These are phyloP conservation scores for Luperina testacea DNA, from an alignment of 2,888 invertebrate genomes.

Conservation along the genomic window DNA sequence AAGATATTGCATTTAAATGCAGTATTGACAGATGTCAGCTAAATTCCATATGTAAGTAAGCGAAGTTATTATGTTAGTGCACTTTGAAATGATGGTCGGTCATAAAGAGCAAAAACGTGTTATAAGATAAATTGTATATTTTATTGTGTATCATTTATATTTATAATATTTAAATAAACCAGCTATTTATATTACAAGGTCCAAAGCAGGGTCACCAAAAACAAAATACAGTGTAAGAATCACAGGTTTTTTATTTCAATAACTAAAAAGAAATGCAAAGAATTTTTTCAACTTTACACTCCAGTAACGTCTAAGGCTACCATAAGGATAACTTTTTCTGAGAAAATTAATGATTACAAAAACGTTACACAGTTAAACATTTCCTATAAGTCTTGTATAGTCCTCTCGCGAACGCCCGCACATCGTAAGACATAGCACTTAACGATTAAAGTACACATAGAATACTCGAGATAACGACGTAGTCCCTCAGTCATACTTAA, in stretches of 20 bases:
- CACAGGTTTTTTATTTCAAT: conserved; percentile 89
- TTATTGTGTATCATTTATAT: conserved; percentile 50
- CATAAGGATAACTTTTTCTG: conserved; percentile 86
- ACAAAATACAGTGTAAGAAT: conserved; percentile 83
- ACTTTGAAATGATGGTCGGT: conserved; percentile 17
- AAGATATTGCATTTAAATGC: not conserved
- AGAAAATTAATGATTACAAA: conserved; percentile 89
- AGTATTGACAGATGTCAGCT: conserved; percentile 2
- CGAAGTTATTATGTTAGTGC: conserved; percentile 5
- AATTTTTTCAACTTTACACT: conserved; percentile 87
- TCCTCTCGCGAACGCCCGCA: conserved; percentile 85
- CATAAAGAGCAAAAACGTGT: conserved; percentile 55
- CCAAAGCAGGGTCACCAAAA: conserved; percentile 64
- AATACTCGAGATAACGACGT: conserved; percentile 76
- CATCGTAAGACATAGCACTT: conserved; percentile 86
- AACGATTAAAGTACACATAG: conserved; percentile 82
- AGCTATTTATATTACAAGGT: conserved; percentile 58
- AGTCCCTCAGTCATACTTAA: conserved; percentile 77
- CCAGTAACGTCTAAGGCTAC: conserved; percentile 88
- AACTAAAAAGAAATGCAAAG: conserved; percentile 90
- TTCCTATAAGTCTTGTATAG: conserved; percentile 90
- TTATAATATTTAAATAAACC: conserved; percentile 54
- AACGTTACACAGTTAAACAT: conserved; percentile 89
- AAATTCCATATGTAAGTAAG: not conserved
- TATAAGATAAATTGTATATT: conserved; percentile 65